Conservation (phyloP, 2,113 vertebrate genomes). For the Azemiops feae region DNA sequence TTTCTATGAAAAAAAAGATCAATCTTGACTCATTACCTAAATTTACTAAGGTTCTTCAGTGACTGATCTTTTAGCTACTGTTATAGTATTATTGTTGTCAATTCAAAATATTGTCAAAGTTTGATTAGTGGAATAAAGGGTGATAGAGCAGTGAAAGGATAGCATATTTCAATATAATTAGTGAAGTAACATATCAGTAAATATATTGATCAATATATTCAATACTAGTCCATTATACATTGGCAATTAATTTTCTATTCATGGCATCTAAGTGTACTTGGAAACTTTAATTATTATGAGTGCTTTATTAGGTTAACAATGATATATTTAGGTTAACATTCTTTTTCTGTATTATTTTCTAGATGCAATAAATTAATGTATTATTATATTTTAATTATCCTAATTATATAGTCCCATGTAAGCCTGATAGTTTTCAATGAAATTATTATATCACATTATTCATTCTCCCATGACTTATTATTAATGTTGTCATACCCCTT, state of each 20-base stretch:
- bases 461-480: neutral
- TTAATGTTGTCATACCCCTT: neutral
- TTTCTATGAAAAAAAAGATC: neutral
- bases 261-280: neutral
- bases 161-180: neutral
- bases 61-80: neutral
- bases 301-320: neutral
- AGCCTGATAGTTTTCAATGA: neutral
- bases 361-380: neutral
- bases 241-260: neutral
- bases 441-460: neutral
- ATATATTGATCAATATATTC: neutral
- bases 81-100: neutral
- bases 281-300: neutral
- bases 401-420: neutral
- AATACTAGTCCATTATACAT: neutral
- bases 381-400: neutral
- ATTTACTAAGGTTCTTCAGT: neutral
- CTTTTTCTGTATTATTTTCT: neutral
- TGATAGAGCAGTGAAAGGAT: neutral
- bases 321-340: neutral
- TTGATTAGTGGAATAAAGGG: neutral
- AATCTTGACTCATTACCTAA: neutral
- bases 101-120: neutral
- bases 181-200: neutral